These are phyloP conservation scores for Leptura quadrifasciata DNA, from an alignment of 2,888 invertebrate genomes.

Conservation along the genomic window DNA sequence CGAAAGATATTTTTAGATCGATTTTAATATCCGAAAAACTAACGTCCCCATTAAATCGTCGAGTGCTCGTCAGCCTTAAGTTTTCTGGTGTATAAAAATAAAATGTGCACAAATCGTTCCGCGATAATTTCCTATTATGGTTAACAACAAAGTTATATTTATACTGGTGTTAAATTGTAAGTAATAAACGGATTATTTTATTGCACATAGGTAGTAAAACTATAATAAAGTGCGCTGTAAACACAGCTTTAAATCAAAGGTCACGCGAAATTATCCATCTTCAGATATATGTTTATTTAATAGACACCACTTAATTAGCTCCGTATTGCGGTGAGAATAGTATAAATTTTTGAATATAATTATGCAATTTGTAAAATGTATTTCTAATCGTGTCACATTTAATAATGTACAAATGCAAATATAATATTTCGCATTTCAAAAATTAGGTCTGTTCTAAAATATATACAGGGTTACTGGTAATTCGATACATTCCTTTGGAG, in stretches of 20 bases:
- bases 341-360: no score
- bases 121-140: constrained; percentile 10
- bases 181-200: constrained; percentile 69
- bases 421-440: no score
- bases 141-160: constrained; percentile 28
- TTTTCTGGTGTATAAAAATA: not conserved
- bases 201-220: constrained; percentile 68
- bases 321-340: not conserved
- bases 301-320: constrained; percentile 27
- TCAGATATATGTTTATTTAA: constrained; percentile 27
- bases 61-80: no score
- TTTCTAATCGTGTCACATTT: no score
- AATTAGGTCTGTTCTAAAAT: no score
- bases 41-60: no score
- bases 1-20: no score
- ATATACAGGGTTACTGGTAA: no score
- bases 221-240: constrained; percentile 69
- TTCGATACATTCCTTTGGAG: no score
- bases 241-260: constrained; percentile 63
- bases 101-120: not conserved
- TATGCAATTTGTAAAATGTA: no score
- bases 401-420: no score
- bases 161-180: constrained; percentile 65
- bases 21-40: no score
- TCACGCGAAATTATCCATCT: constrained; percentile 64